Conservation (phyloP, 1,140 invertebrate species). For the Asbolus verrucosus region DNA sequence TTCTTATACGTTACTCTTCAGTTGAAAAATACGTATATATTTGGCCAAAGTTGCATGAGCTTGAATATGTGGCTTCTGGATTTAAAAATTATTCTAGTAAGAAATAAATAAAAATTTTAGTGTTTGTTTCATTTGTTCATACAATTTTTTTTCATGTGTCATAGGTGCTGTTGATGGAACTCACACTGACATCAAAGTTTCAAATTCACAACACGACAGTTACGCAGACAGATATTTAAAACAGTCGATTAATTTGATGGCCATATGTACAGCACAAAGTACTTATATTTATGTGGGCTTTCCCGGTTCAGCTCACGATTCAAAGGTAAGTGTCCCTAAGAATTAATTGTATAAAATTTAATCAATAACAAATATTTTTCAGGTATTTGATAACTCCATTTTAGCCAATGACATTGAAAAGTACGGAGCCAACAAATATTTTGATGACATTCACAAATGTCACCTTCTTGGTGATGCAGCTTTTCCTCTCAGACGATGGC, state of each 20-base stretch:
- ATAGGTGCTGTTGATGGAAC: slow-evolving; percentile 37
- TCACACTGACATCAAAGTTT: slow-evolving; percentile 44
- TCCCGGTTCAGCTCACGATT: slow-evolving; percentile 45
- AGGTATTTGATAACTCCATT: too few species aligned
- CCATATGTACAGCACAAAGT: slow-evolving; percentile 35
- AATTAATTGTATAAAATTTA: too few species aligned
- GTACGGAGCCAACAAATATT: too few species aligned
- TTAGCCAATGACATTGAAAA: too few species aligned
- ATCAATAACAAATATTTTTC: too few species aligned
- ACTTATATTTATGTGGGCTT: slow-evolving; percentile 39
- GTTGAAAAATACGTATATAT: slow-evolving; percentile 38
- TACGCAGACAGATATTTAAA: slow-evolving; percentile 33
- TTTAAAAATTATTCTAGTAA: slow-evolving; percentile 21
- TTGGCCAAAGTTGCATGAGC: slow-evolving; percentile 42
- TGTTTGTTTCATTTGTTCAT: neutral
- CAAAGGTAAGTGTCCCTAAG: slow-evolving; percentile 43
- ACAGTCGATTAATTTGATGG: slow-evolving; percentile 47
- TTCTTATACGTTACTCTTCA: slow-evolving; percentile 18
- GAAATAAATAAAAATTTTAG: too few species aligned
- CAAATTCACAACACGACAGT: slow-evolving; percentile 43
- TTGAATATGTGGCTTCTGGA: neutral
- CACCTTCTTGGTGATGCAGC: slow-evolving; percentile 30
- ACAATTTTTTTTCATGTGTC: slow-evolving; percentile 18
- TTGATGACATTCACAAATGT: too few species aligned
- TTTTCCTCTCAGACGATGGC: slow-evolving; percentile 16